phyloP scores from a whole-genome alignment of 1,140 invertebrate genomes.

The Drosophila takahashii region DNA sequence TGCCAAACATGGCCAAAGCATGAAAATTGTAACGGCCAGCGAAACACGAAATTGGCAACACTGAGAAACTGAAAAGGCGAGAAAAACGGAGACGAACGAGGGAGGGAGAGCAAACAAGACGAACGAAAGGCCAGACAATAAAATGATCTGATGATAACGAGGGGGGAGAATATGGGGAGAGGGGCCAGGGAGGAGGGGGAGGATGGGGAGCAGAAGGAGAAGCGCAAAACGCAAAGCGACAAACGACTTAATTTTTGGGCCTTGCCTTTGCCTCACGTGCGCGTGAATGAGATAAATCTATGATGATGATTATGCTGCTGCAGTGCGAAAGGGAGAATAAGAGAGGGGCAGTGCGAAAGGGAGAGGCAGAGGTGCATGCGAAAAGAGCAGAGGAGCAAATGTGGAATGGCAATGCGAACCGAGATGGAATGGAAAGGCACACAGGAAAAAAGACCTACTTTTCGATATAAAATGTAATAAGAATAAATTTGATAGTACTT shows the following conservation, averaged over 20 bases:
- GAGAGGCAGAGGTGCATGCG: slow-evolving; percentile 27
- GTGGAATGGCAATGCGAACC: slow-evolving; percentile 40
- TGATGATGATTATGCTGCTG: slow-evolving; percentile 71
- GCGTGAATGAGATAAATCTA: slow-evolving; percentile 82
- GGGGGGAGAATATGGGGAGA: slow-evolving; percentile 11
- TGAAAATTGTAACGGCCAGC: slow-evolving; percentile 64
- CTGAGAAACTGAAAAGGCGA: slow-evolving; percentile 10
- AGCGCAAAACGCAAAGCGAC: slow-evolving; percentile 39
- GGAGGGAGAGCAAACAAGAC: slow-evolving; percentile 15
- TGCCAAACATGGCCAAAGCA: slow-evolving; percentile 57
- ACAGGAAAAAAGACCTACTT: neutral
- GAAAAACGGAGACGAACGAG: slow-evolving; percentile 9
- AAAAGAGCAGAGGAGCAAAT: slow-evolving; percentile 33
- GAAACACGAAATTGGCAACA: slow-evolving; percentile 61
- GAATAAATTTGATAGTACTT: too few relatives aligned
- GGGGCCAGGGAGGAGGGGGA: slow-evolving; percentile 19
- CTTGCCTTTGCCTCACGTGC: slow-evolving; percentile 72
- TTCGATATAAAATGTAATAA: neutral
- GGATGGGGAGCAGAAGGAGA: slow-evolving; percentile 27
- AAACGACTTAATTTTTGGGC: slow-evolving; percentile 72
- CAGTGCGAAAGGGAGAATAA: slow-evolving; percentile 35
- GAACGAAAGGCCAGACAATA: slow-evolving; percentile 43
- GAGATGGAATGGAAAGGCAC: slow-evolving; percentile 35
- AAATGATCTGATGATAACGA: slow-evolving; percentile 65
- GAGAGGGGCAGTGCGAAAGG: slow-evolving; percentile 19